A percentile compares a stretch with the other conserved stretches of the same genome.
Conservation (phyloP, 2,113 vertebrate genomes). For the Pterocles gutturalis region DNA sequence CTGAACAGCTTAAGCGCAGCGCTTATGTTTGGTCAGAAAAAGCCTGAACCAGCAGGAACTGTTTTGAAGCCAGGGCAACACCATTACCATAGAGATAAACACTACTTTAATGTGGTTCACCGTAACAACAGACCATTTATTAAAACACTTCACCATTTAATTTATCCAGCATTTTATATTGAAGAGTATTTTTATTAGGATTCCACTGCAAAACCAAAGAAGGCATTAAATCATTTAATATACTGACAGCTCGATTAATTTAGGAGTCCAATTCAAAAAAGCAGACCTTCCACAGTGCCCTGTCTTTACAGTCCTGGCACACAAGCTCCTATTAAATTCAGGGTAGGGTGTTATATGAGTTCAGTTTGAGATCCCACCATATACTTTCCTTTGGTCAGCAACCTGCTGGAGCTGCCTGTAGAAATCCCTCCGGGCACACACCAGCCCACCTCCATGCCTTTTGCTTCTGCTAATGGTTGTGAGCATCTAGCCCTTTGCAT, state of each 20-base stretch:
- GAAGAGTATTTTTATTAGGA: constrained; percentile 62
- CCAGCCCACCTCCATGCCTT: background rate
- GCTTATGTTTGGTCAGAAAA: background rate
- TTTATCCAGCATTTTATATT: constrained; percentile 63
- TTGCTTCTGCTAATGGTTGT: background rate
- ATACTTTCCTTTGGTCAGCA: background rate
- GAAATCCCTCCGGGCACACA: background rate
- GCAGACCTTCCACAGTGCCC: background rate
- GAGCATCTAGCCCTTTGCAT: background rate
- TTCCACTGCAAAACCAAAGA: constrained; percentile 39
- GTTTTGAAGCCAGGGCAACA: constrained; percentile 7
- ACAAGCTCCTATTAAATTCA: constrained; percentile 27
- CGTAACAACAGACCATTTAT: constrained; percentile 36
- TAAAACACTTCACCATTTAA: constrained; percentile 61
- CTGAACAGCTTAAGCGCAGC: background rate
- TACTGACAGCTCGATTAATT: constrained; percentile 54
- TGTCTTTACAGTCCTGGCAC: constrained; percentile 7
- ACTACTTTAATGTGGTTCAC: constrained; percentile 33
- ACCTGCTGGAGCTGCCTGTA: background rate
- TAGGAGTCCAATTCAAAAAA: constrained; percentile 53
- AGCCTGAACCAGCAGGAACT: constrained; percentile 26
- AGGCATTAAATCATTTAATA: constrained; percentile 70
- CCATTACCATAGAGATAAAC: constrained; percentile 45
- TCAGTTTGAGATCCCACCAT: background rate
- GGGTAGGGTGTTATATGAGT: background rate